Evolutionary conservation across 2,888 invertebrate genomes (phyloP).

Genomic region (Agrotis puta): DNA sequence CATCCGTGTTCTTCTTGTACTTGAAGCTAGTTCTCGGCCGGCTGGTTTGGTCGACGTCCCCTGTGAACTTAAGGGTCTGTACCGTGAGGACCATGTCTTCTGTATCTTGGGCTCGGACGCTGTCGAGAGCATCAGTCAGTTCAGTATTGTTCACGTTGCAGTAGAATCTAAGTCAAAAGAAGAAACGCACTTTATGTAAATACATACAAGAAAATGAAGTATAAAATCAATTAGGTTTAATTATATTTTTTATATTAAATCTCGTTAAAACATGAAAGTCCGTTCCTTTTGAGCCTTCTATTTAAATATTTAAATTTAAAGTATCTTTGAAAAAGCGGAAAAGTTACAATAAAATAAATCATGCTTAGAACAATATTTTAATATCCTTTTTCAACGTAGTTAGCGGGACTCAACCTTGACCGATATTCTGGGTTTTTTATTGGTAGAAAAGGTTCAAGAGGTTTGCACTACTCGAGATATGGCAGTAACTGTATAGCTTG

Average conservation of each 20-base stretch:
- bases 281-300: not conserved
- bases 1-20: slow-evolving; percentile 77
- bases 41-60: slow-evolving; percentile 75
- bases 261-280: not conserved
- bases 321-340: slow-evolving; percentile 3
- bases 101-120: slow-evolving; percentile 56
- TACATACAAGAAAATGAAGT: not conserved
- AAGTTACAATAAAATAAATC: slow-evolving; percentile 20
- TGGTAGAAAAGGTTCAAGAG: not conserved
- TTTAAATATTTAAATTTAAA: slow-evolving; percentile 7
- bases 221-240: not conserved
- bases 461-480: not conserved
- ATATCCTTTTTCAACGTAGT: not conserved
- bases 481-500: not conserved
- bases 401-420: not conserved
- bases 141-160: slow-evolving; percentile 67
- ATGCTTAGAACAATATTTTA: not conserved
- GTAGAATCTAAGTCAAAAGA: slow-evolving; percentile 74
- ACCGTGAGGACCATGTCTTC: slow-evolving; percentile 83
- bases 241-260: not conserved
- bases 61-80: slow-evolving; percentile 85
- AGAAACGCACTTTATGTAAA: slow-evolving; percentile 8
- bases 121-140: slow-evolving; percentile 61
- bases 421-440: slow-evolving; percentile 7
- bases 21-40: slow-evolving; percentile 83